phyloP scores from a whole-genome alignment of 2,888 invertebrate species.

The Pterobdella sp. region DNA sequence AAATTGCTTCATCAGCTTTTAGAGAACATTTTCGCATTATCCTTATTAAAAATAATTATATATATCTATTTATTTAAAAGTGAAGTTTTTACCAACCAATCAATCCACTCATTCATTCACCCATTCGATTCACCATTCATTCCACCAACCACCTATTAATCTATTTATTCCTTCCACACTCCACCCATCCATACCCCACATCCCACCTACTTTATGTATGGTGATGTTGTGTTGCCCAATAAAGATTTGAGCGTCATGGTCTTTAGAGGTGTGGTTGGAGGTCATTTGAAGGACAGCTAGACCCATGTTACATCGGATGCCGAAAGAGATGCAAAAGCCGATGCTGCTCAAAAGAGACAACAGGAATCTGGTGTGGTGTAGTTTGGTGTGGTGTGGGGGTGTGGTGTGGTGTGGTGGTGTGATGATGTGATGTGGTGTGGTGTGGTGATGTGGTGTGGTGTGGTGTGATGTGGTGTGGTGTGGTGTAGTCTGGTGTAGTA shows the following conservation, averaged over 20 bases:
- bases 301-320: conserved; percentile 97
- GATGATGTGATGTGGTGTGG: no score
- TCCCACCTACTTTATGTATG: neutral
- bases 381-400: conserved; percentile 22
- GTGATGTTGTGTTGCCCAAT: conserved; percentile 20
- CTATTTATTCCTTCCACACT: neutral
- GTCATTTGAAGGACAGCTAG: conserved; percentile 57
- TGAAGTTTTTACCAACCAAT: neutral
- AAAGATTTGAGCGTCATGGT: neutral
- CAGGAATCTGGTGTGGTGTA: conserved; percentile 45
- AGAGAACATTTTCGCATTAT: no score
- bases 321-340: conserved; percentile 58
- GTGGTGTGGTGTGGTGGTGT: conserved; percentile 6
- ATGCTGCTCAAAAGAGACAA: conserved; percentile 53
- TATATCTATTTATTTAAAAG: no score
- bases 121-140: neutral
- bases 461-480: no score
- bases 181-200: neutral
- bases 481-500: no score
- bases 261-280: conserved; percentile 11
- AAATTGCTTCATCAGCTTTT: neutral
- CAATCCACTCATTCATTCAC: neutral
- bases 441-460: no score
- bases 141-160: neutral
- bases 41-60: no score